These are phyloP conservation scores for Salvelinus alpinus DNA, from an alignment of 2,113 vertebrate genomes.

Conservation along the genomic window DNA sequence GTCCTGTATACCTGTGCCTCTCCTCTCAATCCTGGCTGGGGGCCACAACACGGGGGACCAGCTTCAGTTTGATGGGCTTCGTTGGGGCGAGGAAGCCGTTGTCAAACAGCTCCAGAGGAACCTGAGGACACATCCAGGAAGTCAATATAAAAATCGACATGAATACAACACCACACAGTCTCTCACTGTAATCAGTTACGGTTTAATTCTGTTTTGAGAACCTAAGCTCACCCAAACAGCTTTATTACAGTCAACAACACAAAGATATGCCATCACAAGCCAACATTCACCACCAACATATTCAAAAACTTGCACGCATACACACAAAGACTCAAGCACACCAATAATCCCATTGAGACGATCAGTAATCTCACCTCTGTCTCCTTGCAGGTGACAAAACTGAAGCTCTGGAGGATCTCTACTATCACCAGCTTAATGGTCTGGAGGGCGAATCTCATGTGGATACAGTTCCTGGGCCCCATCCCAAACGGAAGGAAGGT, in stretches of 20 bases:
- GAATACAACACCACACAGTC: no score
- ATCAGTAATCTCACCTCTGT: slow-evolving; percentile 66
- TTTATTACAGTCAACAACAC: no score
- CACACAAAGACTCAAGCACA: no score
- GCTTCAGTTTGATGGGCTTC: slow-evolving; percentile 72
- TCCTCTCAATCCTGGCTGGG: background rate
- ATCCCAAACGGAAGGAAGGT: slow-evolving; percentile 73
- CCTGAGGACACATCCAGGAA: slow-evolving; percentile 38
- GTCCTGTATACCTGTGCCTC: background rate
- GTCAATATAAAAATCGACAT: background rate
- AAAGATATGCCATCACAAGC: no score
- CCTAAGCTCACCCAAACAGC: no score
- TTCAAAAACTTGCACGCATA: no score
- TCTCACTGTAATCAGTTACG: no score
- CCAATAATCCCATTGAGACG: no score
- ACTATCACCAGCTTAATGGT: slow-evolving; percentile 62
- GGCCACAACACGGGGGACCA: slow-evolving; percentile 52
- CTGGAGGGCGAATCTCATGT: slow-evolving; percentile 75
- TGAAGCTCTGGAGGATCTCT: slow-evolving; percentile 70
- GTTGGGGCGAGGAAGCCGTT: slow-evolving; percentile 53
- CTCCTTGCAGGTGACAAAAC: slow-evolving; percentile 71
- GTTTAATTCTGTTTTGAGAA: no score
- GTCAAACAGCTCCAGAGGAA: slow-evolving; percentile 59
- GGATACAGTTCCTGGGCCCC: slow-evolving; percentile 78
- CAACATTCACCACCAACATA: no score